Base-by-base conservation (phyloP, 2,113 vertebrate species). In the Beaufortia kweichowensis region DNA sequence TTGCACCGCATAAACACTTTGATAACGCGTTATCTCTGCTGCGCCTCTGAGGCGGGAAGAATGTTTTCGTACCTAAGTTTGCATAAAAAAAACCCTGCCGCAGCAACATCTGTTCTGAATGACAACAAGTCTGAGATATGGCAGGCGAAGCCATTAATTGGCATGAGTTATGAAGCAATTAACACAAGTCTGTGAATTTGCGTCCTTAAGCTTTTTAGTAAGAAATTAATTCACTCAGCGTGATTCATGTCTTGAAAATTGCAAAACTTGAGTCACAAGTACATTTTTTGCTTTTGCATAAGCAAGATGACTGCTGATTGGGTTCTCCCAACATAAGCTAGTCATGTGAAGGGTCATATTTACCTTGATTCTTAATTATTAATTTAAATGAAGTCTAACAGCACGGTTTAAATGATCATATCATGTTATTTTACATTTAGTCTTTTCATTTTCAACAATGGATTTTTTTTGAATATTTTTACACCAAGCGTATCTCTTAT, bases 81-180 rank as follows among this genome's bases (percentile, higher is more conserved):
- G 43, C 50, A 68, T 63, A 50, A 81, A 50, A 59, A 55, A 19
- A 10, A 23, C 11, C 8, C 17, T 23, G 24, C 50, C 0, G 24
- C 24, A 64, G 33, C 28, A 65, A 55, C 81, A 82, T 78, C 77
- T 76, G 76, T 53, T 76, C 28, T 53, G 50, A 79, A 62, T 21
- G 21, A 67, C 64, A 67, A 65, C n/a, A 14, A 60, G 71, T 15
- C 57, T 74, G 57, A 61, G 41, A 61, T 59, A 57, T 53, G 57
- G 17, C 70, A 63, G 48, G 19, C 21, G 33, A 26, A 72, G 68
- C 35, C 60, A 79, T 72, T 73, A 73, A 79, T 65, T 72, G 60
- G 57, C 59, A 43, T 72, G 46, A 56, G 39, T 71, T 72, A 79
- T 69, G 28, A 65, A 55, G 19, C 68, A 60, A 74, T 65, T 72